These are phyloP conservation scores for Pangasius macronema DNA, from an alignment of 2,797 vertebrate genomes.

Conservation along the genomic window DNA sequence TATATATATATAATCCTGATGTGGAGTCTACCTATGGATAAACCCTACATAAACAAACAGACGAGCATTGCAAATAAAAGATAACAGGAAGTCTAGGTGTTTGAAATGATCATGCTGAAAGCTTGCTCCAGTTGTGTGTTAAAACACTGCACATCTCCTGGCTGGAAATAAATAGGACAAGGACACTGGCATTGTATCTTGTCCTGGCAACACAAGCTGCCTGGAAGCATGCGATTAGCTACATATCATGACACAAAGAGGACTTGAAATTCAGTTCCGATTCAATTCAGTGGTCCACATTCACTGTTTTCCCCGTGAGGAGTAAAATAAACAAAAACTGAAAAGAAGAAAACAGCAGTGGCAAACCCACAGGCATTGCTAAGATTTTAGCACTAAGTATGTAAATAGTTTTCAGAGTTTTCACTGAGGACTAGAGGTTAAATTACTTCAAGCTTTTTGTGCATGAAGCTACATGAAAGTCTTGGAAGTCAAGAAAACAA, in stretches of 20 bases:
- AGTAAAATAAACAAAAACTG: neutral
- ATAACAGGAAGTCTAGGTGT: neutral
- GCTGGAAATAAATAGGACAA: conserved; percentile 41
- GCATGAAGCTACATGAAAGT: neutral
- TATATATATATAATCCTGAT: neutral
- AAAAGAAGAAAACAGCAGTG: neutral
- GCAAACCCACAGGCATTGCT: neutral
- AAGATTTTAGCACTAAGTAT: neutral
- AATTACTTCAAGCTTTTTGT: neutral
- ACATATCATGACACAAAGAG: conserved; percentile 53
- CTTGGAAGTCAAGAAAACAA: neutral
- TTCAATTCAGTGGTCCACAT: conserved; percentile 7
- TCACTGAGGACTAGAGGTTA: neutral
- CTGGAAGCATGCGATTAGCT: conserved; percentile 33
- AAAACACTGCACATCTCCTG: conserved; percentile 31
- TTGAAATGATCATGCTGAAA: conserved; percentile 4
- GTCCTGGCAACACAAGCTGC: conserved; percentile 52
- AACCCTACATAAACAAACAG: conserved; percentile 1
- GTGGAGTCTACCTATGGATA: conserved; percentile 2
- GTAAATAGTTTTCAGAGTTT: neutral
- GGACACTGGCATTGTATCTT: conserved; percentile 49
- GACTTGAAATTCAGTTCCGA: conserved; percentile 43
- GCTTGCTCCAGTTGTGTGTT: neutral
- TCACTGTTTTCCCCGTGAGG: conserved; percentile 10
- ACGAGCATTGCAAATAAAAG: neutral